Conservation (phyloP, 2,888 invertebrate genomes). For the Synergus itoensis region DNA sequence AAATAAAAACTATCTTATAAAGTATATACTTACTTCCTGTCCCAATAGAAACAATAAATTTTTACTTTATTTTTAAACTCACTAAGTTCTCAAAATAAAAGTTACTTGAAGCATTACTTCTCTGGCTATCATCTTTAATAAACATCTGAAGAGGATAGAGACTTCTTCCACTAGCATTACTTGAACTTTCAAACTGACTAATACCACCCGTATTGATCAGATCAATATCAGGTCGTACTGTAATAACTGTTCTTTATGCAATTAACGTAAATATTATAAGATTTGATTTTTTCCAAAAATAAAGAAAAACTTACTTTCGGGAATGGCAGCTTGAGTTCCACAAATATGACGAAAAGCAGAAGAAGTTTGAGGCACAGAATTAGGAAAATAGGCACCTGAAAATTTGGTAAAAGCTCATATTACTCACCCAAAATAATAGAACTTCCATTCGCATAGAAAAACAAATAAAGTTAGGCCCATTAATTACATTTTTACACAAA, state of each 20-base stretch:
- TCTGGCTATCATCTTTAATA: background rate
- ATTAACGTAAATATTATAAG: background rate
- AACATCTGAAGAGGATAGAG: background rate
- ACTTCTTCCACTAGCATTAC: background rate
- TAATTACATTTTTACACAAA: background rate
- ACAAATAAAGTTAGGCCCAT: background rate
- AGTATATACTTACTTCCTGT: background rate
- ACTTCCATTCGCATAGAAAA: background rate
- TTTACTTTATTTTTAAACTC: background rate
- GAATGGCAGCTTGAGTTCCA: background rate
- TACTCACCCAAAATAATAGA: background rate
- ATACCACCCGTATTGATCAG: background rate
- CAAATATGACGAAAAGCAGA: background rate
- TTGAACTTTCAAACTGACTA: background rate
- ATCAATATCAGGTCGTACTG: background rate
- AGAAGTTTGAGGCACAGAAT: background rate
- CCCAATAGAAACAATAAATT: background rate
- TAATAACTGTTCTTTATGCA: background rate
- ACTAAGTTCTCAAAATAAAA: background rate
- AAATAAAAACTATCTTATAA: background rate
- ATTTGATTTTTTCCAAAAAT: background rate
- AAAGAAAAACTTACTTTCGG: background rate
- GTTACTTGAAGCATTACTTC: background rate
- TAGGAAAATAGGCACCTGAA: background rate
- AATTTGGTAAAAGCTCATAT: background rate